Base-by-base conservation (phyloP, 2,888 invertebrate genomes). In the Molorchus minor region DNA sequence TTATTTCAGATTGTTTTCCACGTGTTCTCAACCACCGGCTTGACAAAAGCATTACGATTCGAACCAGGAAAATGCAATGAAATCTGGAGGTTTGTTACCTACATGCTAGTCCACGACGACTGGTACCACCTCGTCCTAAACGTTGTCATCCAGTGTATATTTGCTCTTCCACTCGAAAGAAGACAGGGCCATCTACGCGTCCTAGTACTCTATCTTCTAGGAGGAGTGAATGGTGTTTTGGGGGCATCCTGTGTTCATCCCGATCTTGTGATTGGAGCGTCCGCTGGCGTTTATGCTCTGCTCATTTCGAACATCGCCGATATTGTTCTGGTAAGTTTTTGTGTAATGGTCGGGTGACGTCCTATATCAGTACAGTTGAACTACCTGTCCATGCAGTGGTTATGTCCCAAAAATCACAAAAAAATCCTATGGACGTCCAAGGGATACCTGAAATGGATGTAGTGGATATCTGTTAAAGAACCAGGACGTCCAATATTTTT, bases 231-330 rank as follows among this genome's bases (percentile, higher is more conserved):
- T 46, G 92, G 91, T 65, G 88, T 92, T 25, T 81, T 93, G 61
- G 91, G 90, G 40, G 90, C 91, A 1, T 88, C 89, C 19, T 86
- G 89, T 55, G 83, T 92, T 73, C 90, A 92, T 78, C 91, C 91
- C 19, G 88, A 91, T 59, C 87, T 88, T 72, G 86, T 96, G 69
- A 89, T 94, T 44, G 96, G 96, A 15, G 92, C 95, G 30, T 94
- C 94, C 0, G 95, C 93, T 1, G 96, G 95, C 4, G 93, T 95
- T 54, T 96, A 95, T 79, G 92, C 94, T 17, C 82, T 96, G 66
- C 85, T 96, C 61, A 90, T 92, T 47, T 93, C 95, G 62, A 93
- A 96, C 79, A 82, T 95, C 55, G 88, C 95, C 46, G 93, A 96
- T 81, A 87, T 94, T 65, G 83, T 90, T 74, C 82, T 93, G 82